Evolutionary conservation across 1,140 invertebrate genomes (phyloP), one percentile per base, ranked within the genome.

Genomic region (Alviniconcha marisindica): DNA sequence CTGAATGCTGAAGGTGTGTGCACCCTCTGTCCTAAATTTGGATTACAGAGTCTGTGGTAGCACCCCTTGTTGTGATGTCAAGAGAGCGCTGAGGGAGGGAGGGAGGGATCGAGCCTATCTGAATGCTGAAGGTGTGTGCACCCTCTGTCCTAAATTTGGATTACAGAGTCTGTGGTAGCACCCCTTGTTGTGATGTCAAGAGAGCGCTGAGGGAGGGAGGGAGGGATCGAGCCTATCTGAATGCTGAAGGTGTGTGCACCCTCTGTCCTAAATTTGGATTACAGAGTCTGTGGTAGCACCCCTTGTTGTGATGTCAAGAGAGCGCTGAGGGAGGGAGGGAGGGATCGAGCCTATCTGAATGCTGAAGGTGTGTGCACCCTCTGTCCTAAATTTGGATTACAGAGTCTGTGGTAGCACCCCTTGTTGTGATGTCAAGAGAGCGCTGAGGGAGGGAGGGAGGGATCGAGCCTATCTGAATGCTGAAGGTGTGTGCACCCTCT

Each of bases 401-500:
- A 74, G 33, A n/a, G n/a, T 28, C n/a, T 31, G n/a, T 28, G 33
- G 66, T 12, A 69, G 10, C 12, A 69, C n/a, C n/a, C n/a, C n/a
- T n/a, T n/a, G n/a, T n/a, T n/a, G n/a, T n/a, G n/a, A 56, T 56
- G 15, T 56, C 54, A 56, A 15, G 54, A 56, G 54, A 56, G n/a
- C 15, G 54, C 15, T 15, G 54, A 56, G 54, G 54, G n/a, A n/a
- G 54, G n/a, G 54, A n/a, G n/a, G 54, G 54, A 56, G 54, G n/a
- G n/a, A n/a, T n/a, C n/a, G n/a, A n/a, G n/a, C n/a, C 4, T 97
- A 98, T 94, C 94, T 99, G 33, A 99, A 99, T 94, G 97, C 98
- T 69, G 89, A 88, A 51, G 89, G 89, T 92, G 81, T 71, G 82
- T 42, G 14, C 54, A 15, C 15, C 15, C n/a, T 56, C n/a, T n/a